Conservation (phyloP, 2,888 invertebrate species). For the Hermaeophaga mercurialis region DNA sequence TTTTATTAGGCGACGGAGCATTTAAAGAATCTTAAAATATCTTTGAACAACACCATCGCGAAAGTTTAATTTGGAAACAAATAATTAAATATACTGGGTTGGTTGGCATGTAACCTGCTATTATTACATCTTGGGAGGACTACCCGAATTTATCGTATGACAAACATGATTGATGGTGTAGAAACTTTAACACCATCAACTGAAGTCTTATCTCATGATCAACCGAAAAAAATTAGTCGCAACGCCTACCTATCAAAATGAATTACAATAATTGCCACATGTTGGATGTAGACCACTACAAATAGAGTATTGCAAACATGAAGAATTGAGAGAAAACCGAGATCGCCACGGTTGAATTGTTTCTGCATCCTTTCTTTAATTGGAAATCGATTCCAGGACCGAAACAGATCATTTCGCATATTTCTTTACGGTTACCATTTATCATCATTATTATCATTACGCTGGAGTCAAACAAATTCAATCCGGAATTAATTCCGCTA, state of each 20-base stretch:
- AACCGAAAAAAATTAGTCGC: neutral
- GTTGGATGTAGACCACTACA: constrained; percentile 16
- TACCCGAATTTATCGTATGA: too few species aligned
- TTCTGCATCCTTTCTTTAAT: constrained; percentile 15
- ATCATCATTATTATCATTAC: too few species aligned
- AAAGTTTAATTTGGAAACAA: too few species aligned
- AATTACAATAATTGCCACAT: constrained; percentile 16
- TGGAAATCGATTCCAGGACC: constrained; percentile 17
- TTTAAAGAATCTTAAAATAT: too few species aligned
- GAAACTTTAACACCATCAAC: neutral
- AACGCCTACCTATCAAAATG: constrained; percentile 20
- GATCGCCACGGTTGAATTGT: constrained; percentile 8
- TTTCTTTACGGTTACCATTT: neutral
- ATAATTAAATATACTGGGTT: too few species aligned
- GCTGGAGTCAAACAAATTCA: too few species aligned
- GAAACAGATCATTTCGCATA: neutral
- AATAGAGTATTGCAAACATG: constrained; percentile 15
- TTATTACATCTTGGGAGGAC: too few species aligned
- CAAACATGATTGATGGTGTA: constrained; percentile 7
- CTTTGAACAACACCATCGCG: too few species aligned
- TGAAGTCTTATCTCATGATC: neutral
- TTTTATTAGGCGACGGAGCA: too few species aligned
- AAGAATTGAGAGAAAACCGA: constrained; percentile 21
- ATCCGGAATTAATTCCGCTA: neutral
- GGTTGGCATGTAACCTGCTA: too few species aligned